Evolutionary conservation across 2,888 invertebrate genomes (phyloP).

Genomic region (Plebejus argus): DNA sequence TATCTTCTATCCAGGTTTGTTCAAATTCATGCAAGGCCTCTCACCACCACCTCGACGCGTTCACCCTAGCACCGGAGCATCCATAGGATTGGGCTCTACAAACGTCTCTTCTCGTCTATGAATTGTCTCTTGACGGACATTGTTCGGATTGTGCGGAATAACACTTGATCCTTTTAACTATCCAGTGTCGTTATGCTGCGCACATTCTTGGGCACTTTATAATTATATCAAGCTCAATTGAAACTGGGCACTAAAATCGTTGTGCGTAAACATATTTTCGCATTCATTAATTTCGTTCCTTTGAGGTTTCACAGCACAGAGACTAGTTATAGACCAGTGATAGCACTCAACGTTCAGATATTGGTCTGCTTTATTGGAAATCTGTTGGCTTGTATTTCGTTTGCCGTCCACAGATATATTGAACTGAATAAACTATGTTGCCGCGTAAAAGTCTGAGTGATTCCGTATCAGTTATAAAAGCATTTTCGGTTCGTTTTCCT

Average conservation of each 20-base stretch:
- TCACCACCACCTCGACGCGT: too few species aligned
- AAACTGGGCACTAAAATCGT: neutral
- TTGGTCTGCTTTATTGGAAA: constrained; percentile 44
- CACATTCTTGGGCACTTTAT: too few species aligned
- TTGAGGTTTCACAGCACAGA: neutral
- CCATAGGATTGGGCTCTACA: too few species aligned
- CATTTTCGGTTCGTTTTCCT: neutral
- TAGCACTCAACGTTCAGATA: neutral
- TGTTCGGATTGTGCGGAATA: too few species aligned
- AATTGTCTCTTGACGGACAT: too few species aligned
- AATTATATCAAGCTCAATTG: too few species aligned
- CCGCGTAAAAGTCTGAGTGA: constrained; percentile 31
- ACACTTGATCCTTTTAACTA: too few species aligned
- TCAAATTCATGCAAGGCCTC: too few species aligned
- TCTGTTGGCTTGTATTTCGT: constrained; percentile 51
- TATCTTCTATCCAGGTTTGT: too few species aligned
- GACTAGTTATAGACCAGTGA: neutral
- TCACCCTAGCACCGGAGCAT: too few species aligned
- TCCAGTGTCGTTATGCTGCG: too few species aligned
- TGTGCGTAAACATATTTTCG: neutral
- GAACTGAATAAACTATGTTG: constrained; percentile 46
- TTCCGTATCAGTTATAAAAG: constrained; percentile 12
- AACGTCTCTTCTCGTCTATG: too few species aligned
- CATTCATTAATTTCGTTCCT: constrained; percentile 13
- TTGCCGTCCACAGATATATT: constrained; percentile 51